A percentile compares a stretch with the other conserved stretches of the same genome.
Evolutionary conservation across 53 echinoderm and acorn worm species (phyloP).

Genomic region (Arbacia lixula): DNA sequence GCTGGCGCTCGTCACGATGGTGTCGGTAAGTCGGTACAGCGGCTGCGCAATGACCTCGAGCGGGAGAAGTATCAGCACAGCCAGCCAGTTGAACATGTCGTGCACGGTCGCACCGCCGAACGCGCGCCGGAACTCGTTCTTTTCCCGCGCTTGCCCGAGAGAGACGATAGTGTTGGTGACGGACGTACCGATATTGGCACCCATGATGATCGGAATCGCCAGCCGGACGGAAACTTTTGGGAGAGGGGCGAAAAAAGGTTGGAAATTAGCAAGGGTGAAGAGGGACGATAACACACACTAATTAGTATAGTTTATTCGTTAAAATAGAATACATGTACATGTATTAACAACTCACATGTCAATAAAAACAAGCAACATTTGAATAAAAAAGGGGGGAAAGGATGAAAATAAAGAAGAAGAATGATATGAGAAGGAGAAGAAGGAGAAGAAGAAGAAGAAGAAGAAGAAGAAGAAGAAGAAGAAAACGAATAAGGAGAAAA

Average conservation of each 20-base stretch:
- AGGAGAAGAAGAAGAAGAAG: too few species aligned
- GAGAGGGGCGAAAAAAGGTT: not conserved
- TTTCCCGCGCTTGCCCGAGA: slow-evolving; percentile 73
- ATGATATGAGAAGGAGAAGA: too few species aligned
- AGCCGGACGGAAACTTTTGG: slow-evolving; percentile 57
- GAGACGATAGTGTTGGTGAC: slow-evolving; percentile 96
- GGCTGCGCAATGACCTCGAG: slow-evolving; percentile 74
- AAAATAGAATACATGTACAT: too few species aligned
- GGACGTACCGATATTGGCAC: slow-evolving; percentile 97
- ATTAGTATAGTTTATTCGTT: too few species aligned
- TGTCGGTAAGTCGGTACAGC: slow-evolving; percentile 57
- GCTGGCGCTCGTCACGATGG: slow-evolving; percentile 55
- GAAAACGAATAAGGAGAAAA: too few species aligned
- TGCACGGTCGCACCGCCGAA: slow-evolving; percentile 97
- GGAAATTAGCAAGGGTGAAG: not conserved
- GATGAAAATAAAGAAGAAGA: too few species aligned
- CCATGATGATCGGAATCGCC: slow-evolving; percentile 95
- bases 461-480: too few species aligned
- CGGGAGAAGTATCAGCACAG: slow-evolving; percentile 81
- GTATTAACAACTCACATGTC: too few species aligned
- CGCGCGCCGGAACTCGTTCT: slow-evolving; percentile 91
- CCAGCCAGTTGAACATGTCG: slow-evolving; percentile 97
- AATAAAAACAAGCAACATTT: too few species aligned
- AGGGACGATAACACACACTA: not conserved
- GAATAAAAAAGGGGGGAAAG: too few species aligned